phyloP scores from a whole-genome alignment of 2,113 vertebrate species.

The Nestor notabilis region DNA sequence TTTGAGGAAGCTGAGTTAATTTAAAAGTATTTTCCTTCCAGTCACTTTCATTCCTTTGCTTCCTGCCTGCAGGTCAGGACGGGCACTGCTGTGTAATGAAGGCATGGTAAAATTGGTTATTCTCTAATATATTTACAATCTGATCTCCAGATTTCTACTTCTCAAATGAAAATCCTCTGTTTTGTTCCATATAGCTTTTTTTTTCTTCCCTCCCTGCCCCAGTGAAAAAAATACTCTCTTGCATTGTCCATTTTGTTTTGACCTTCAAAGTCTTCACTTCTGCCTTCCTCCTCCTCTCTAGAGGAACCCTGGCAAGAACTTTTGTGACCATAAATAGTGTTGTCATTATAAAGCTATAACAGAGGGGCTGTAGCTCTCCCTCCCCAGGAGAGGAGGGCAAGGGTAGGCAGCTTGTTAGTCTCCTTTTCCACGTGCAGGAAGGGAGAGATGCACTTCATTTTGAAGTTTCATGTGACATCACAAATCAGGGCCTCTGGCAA shows the following conservation, averaged over 20 bases:
- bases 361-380: neutral
- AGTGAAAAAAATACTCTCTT: neutral
- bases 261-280: neutral
- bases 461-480: neutral
- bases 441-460: neutral
- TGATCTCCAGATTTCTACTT: neutral
- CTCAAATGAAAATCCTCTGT: neutral
- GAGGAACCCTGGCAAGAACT: constrained; percentile 4
- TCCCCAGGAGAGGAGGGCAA: neutral
- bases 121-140: neutral
- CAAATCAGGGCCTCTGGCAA: constrained; percentile 25
- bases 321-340: neutral
- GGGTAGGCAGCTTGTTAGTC: neutral
- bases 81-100: neutral
- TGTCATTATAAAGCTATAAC: neutral
- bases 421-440: neutral
- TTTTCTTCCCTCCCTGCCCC: neutral
- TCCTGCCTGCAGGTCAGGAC: neutral
- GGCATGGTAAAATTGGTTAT: neutral
- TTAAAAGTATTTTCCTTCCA: neutral
- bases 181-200: neutral
- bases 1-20: neutral
- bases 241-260: neutral
- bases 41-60: neutral
- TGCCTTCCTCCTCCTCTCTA: neutral